Conservation (phyloP, 2,113 vertebrate genomes). For the Cygnus atratus region DNA sequence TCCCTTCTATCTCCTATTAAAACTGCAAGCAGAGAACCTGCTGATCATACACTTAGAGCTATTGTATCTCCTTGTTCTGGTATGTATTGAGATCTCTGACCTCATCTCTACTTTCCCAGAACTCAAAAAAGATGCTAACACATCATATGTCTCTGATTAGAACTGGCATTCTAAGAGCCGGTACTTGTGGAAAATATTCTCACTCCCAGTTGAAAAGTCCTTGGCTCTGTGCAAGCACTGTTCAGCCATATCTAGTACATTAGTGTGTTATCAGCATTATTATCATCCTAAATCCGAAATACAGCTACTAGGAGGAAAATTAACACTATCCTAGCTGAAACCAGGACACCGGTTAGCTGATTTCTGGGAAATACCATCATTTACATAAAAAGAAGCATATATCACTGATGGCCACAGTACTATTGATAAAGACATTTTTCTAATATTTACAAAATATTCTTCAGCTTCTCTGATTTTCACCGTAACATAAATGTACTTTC, state of each 20-base stretch:
- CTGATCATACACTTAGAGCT: not conserved
- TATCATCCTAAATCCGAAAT: too few relatives aligned
- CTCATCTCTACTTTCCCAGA: not conserved
- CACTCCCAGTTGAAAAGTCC: not conserved
- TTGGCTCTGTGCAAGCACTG: too few relatives aligned
- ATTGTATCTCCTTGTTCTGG: not conserved
- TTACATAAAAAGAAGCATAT: not conserved
- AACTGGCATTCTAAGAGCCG: not conserved
- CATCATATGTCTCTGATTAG: not conserved
- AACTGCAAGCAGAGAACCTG: not conserved
- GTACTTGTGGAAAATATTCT: not conserved
- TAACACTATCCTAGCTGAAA: too few relatives aligned
- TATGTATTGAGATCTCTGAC: not conserved
- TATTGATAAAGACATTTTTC: not conserved
- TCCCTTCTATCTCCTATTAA: not conserved
- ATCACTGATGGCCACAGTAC: not conserved
- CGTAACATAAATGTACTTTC: not conserved
- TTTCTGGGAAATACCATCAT: not conserved
- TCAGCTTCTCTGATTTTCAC: not conserved
- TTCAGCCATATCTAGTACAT: too few relatives aligned
- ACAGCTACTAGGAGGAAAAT: too few relatives aligned
- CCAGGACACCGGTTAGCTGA: not conserved
- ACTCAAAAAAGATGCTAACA: not conserved
- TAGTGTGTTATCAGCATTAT: too few relatives aligned
- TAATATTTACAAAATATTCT: not conserved